Conservation (phyloP, 2,113 vertebrate species). For the Drymodes brunneopygia region DNA sequence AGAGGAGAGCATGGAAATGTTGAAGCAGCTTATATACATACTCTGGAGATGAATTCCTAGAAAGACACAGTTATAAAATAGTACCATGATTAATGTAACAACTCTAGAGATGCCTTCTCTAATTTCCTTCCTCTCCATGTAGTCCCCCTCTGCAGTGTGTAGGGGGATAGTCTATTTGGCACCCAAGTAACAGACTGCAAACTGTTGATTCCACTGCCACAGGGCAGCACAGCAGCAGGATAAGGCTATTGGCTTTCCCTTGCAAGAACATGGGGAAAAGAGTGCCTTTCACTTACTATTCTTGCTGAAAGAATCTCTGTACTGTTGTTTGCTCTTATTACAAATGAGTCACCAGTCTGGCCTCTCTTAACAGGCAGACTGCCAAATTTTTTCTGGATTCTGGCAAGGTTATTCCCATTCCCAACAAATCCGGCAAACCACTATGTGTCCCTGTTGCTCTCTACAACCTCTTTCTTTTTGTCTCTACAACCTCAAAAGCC, state of each 20-base stretch:
- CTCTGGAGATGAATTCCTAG: background rate
- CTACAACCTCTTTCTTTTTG: background rate
- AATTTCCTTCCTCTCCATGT: background rate
- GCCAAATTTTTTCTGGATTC: background rate
- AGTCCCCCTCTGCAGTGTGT: background rate
- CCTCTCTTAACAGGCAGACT: background rate
- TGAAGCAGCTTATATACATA: background rate
- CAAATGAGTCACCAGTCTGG: slow-evolving; percentile 8
- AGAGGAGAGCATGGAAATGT: background rate
- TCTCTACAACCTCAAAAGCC: background rate
- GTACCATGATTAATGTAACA: background rate
- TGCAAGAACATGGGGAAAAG: background rate
- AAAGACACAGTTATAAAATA: background rate
- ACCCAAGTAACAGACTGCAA: background rate
- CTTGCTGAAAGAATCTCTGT: background rate
- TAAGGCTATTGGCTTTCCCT: background rate
- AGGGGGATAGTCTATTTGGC: background rate
- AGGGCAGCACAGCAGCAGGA: background rate
- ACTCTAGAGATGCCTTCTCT: background rate
- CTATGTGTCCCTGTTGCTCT: background rate
- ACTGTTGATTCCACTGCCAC: background rate
- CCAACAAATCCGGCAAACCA: background rate
- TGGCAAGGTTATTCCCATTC: slow-evolving; percentile 8
- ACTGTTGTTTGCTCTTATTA: background rate
- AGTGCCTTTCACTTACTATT: background rate